Conservation (phyloP, 2,888 invertebrate genomes). For the Scaptodrosophila latifasciaeformis region DNA sequence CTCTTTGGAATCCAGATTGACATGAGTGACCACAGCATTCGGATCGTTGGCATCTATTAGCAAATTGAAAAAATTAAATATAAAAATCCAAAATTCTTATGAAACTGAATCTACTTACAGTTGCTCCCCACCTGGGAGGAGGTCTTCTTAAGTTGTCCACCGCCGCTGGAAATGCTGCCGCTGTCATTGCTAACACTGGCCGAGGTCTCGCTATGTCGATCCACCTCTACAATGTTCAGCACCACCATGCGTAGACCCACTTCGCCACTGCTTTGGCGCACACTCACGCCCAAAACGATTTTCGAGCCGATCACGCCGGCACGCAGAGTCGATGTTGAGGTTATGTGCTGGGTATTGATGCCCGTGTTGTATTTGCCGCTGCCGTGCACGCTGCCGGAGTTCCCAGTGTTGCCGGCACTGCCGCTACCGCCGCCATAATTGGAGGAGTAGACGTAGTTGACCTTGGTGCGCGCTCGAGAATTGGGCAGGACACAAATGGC, state of each 20-base stretch:
- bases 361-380: slow-evolving; percentile 41
- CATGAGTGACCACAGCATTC: slow-evolving; percentile 47
- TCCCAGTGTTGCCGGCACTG: slow-evolving; percentile 28
- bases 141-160: slow-evolving; percentile 49
- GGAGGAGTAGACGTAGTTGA: slow-evolving; percentile 60
- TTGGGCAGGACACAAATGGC: slow-evolving; percentile 86
- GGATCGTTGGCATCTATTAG: slow-evolving; percentile 44
- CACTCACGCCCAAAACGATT: slow-evolving; percentile 67
- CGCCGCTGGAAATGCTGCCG: slow-evolving; percentile 46
- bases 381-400: slow-evolving; percentile 26
- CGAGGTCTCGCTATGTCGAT: slow-evolving; percentile 50
- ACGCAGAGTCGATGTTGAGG: slow-evolving; percentile 67
- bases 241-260: slow-evolving; percentile 66
- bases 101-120: slow-evolving; percentile 25
- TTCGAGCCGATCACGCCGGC: slow-evolving; percentile 71
- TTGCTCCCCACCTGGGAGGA: slow-evolving; percentile 41
- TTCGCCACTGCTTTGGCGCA: slow-evolving; percentile 64
- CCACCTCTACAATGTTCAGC: slow-evolving; percentile 64
- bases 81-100: not conserved
- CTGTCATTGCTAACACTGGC: slow-evolving; percentile 48
- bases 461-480: slow-evolving; percentile 63
- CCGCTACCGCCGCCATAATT: slow-evolving; percentile 48
- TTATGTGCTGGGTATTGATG: slow-evolving; percentile 53
- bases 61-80: not conserved
- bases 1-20: slow-evolving; percentile 49